A percentile compares a stretch with the other conserved stretches of the same genome.
Conservation (phyloP, 2,113 vertebrate species). For the Centropristis striata region DNA sequence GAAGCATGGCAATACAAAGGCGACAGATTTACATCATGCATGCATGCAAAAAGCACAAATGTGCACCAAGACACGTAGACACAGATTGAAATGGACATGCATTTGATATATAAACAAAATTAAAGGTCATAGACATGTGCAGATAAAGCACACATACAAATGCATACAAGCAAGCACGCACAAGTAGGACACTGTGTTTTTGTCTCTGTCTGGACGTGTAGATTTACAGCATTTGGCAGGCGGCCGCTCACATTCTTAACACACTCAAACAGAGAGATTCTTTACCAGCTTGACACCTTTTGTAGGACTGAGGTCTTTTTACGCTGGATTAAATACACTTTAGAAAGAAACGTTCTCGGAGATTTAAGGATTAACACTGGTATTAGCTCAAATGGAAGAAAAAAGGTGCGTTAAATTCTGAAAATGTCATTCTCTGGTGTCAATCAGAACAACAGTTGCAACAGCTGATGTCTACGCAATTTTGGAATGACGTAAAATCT, state of each 20-base stretch:
- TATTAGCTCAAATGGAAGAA: background rate
- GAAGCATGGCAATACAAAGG: constrained; percentile 21
- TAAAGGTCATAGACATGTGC: background rate
- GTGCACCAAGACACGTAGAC: background rate
- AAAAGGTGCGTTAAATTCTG: background rate
- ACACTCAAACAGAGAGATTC: constrained; percentile 5
- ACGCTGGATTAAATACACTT: background rate
- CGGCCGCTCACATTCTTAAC: constrained; percentile 24
- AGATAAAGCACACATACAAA: constrained; percentile 18
- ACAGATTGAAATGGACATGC: background rate
- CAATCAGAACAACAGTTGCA: background rate
- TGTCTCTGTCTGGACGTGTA: constrained; percentile 30
- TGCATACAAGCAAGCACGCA: background rate
- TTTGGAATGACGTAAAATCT: constrained; percentile 48
- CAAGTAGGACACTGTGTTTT: constrained; percentile 5
- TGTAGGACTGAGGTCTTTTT: background rate
- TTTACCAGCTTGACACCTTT: constrained; percentile 30
- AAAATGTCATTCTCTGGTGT: constrained; percentile 10
- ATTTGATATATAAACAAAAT: background rate
- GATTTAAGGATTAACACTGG: background rate
- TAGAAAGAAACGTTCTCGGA: background rate
- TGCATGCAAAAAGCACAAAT: constrained; percentile 29
- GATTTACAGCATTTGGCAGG: constrained; percentile 49
- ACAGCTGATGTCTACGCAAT: background rate
- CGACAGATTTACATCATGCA: background rate